Evolutionary conservation across 2,797 vertebrate species (phyloP), one percentile per base, ranked within the genome.

Genomic region (Mycteria americana): DNA sequence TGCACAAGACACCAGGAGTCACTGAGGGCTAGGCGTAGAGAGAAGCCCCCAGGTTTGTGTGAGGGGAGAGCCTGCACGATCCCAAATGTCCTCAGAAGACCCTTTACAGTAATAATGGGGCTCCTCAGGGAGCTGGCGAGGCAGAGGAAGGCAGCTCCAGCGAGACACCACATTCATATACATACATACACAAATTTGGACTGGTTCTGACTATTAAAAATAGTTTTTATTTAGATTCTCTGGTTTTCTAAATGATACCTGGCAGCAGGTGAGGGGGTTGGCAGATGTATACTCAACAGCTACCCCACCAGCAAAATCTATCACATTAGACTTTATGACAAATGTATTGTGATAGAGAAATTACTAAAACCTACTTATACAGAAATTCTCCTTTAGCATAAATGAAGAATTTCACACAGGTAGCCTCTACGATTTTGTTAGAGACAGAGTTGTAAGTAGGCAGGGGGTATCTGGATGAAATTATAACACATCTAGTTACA

Each of bases 241-340:
- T 80, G 48, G 12, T 82, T 91, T 92, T 69, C 25, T 70, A 65
- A 74, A 64, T 2, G 6, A 70, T 53, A 79, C 24, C 17, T 64
- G 31, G 67, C n/a, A 56, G 39, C 5, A 4, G 39, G 11, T 39
- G 56, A 43, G 22, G 14, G 28, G 7, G 19, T 28, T 91, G 51
- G 28, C 37, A 87, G 13, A 24, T 53, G 9, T 11, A 77, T 62
- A 53, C 19, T 57, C 70, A 57, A 11, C 57, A 88, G 33, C 18
- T 69, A 73, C 21, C 14, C 65, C 39, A 86, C 7, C n/a, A 78
- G 51, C 43, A 54, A n/a, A 59, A 59, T 22, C 23, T 35, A n/a
- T 8, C 17, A 50, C 0, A 0, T 33, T 39, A 35, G 13, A 67
- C 23, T 54, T 88, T 15, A 25, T 8, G 46, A 62, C 8, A 62